phyloP scores from a whole-genome alignment of 2,888 invertebrate species.

The Resseliella maxima region DNA sequence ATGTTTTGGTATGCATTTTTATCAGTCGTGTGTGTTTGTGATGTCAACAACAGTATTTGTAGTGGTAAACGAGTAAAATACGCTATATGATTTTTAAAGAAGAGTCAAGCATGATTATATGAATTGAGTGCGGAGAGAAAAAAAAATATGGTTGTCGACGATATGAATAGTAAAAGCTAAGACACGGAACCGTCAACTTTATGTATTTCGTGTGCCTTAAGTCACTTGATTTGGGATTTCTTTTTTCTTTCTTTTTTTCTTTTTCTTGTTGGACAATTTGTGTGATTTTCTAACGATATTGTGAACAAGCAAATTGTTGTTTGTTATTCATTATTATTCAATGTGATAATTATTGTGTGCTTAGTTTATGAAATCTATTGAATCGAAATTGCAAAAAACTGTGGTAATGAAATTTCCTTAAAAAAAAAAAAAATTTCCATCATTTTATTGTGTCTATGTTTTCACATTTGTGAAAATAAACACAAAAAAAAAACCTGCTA shows the following conservation, averaged over 20 bases:
- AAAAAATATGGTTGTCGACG: conserved; percentile 24
- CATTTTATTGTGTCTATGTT: not conserved
- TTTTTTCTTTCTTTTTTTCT: not conserved
- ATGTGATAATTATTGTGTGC: conserved; percentile 2
- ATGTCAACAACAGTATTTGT: not conserved
- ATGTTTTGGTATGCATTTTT: not conserved
- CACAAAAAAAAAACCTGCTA: not conserved
- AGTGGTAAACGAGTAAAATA: conserved; percentile 8
- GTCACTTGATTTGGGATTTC: conserved; percentile 45
- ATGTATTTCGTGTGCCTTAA: conserved; percentile 48
- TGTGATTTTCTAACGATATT: not conserved
- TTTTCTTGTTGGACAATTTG: not conserved
- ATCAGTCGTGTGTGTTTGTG: not conserved
- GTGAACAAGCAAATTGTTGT: conserved; percentile 39
- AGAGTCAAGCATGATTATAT: not conserved
- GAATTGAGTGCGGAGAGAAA: not conserved
- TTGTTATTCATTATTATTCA: conserved; percentile 6
- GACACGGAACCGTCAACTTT: conserved; percentile 44
- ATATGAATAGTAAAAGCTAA: conserved; percentile 44
- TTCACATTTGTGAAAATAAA: not conserved
- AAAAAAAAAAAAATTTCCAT: too few relatives aligned
- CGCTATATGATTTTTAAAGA: too few relatives aligned
- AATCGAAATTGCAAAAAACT: not conserved
- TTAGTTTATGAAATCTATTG: not conserved
- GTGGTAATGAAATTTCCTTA: not conserved